Base-by-base conservation (phyloP, 1,140 invertebrate genomes). In the Drosophila orena region DNA sequence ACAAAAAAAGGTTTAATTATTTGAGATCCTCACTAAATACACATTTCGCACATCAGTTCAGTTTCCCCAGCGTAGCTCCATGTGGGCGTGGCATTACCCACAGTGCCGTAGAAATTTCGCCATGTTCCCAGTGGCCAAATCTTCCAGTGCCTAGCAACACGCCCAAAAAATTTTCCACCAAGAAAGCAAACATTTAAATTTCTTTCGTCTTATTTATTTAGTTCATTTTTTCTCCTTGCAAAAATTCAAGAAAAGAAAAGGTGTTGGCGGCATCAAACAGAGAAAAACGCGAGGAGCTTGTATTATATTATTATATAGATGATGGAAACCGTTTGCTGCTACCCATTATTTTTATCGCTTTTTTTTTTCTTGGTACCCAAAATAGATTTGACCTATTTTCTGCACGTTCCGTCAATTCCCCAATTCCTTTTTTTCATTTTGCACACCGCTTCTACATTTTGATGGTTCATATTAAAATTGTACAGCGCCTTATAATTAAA, bases 371-470 rank as follows among this genome's bases (percentile, higher is more conserved):
- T n/a, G 37, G 40, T 57, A 42, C 34, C 65, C 46, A 46, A 85
- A 84, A 84, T 84, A 84, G 80, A 84, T 84, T 84, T 84, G 80
- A 84, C 80, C 80, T 72, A 84, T 84, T 84, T 84, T 84, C 65
- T 37, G 71, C 80, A 84, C 80, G 80, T 79, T 84, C 35, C 74
- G 56, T 66, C 64, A 61, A 66, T 61, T 66, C 44, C 57, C 64
- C 56, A 42, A 66, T 66, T 27, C 42, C 17, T 37, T 5, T 55
- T 38, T 22, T 47, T 15, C 30, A 20, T 58, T 81, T 71, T 65
- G 72, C 66, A 52, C 66, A 77, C 49, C 53, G 58, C 76, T 74
- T 42, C 59, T 66, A 22, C 14, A 20, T 69, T 68, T 69, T 68
- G 49, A 69, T 69, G 47, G 57, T 66, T 77, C 27, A 64, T 74